Evolutionary conservation across 2,113 vertebrate species (phyloP).

Genomic region (rat (Rattus norvegicus)): GRCr8 NC_086026.1:81166501-81167000

Average conservation of each 20-base stretch:
- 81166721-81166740: not conserved
- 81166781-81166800: not conserved
- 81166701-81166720: conserved; percentile 27
- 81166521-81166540: not conserved
- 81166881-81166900: not conserved
- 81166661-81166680: conserved; percentile 10
- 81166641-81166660: not conserved
- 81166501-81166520: not conserved
- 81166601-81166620: not conserved
- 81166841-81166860: not conserved
- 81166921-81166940: not conserved
- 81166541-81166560: not conserved
- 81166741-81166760: not conserved
- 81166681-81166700: conserved; percentile 31
- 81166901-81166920: not conserved
- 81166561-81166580: not conserved
- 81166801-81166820: conserved; percentile 16
- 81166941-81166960: not conserved
- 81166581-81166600: not conserved
- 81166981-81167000: not conserved
- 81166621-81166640: not conserved
- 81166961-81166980: not conserved
- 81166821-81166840: not conserved
- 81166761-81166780: not conserved
- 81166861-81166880: not conserved